Base-by-base conservation (phyloP, 2,888 invertebrate species). In the Luperina testacea region DNA sequence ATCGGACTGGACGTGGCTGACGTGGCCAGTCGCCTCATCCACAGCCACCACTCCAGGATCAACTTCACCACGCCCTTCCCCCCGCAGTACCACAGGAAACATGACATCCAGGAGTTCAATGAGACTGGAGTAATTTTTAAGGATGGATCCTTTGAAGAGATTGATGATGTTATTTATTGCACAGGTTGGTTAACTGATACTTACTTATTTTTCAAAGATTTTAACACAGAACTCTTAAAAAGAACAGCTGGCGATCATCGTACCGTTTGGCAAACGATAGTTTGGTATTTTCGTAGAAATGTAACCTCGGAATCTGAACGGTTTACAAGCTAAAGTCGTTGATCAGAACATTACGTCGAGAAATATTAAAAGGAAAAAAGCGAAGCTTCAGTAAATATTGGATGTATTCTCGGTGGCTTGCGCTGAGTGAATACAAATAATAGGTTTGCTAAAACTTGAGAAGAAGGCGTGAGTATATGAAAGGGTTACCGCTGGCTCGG, bases 141-240 rank as follows among this genome's bases (percentile, higher is more conserved):
- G 7, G 98, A 98, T 92, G 98, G 97, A 1, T 97, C 96, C 1
- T 96, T 93, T 83, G 97, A 97, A 87, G 94, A 96, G 3, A 94
- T 97, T 11, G 98, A 98, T 91, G 97, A 97, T 61, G 96, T 98
- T 27, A 95, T 98, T 82, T 97, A 97, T 91, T 98, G 98, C 90
- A 98, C 98, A 88, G 98, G 98, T 71, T 59, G 6, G 59, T 71
- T 59, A 20, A 59, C n/a, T n/a, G 7, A 27, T 20, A 42, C 27
- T 0, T 20, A 42, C 8, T 74, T 20, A 69, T 42, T 15, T 17
- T 15, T 42, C 38, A 51, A 20, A n/a, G 1, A 51, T 32, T 59
- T 42, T 20, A 59, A 72, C 32, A 45, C n/a, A 70, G 15, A 42
- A 53, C 9, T 27, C 27, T 0, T 20, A 51, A 24, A 32, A 27